These are phyloP conservation scores for Mesitornis unicolor DNA, from an alignment of 2,113 vertebrate genomes.

Conservation along the genomic window DNA sequence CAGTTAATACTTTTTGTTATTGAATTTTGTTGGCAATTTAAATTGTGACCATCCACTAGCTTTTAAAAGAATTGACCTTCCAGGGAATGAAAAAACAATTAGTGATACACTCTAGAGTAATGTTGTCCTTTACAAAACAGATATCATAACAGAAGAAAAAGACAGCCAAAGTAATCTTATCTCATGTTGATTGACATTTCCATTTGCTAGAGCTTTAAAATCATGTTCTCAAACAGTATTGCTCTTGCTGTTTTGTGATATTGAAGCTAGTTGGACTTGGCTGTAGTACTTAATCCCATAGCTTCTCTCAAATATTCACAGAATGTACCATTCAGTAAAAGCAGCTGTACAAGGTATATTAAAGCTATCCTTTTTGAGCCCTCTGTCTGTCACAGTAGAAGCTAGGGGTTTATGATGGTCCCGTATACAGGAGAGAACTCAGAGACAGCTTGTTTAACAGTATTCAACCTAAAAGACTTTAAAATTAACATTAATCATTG, in stretches of 20 bases:
- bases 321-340: not conserved
- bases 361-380: not conserved
- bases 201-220: not conserved
- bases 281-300: not conserved
- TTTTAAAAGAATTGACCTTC: slow-evolving; percentile 39
- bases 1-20: not conserved
- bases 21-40: slow-evolving; percentile 21
- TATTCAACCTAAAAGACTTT: not conserved
- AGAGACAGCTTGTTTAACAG: not conserved
- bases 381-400: not conserved
- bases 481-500: not conserved
- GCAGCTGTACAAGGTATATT: not conserved
- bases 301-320: not conserved
- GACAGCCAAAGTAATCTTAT: not conserved
- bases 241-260: not conserved
- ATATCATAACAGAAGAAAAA: not conserved
- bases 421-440: not conserved
- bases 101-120: slow-evolving; percentile 24
- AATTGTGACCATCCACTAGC: not conserved
- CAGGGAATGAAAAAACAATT: slow-evolving; percentile 44
- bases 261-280: not conserved
- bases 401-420: not conserved
- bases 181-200: not conserved
- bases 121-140: slow-evolving; percentile 29
- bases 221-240: not conserved